Conservation (phyloP, 1,140 invertebrate genomes). For the Caenorhabditis latens region DNA sequence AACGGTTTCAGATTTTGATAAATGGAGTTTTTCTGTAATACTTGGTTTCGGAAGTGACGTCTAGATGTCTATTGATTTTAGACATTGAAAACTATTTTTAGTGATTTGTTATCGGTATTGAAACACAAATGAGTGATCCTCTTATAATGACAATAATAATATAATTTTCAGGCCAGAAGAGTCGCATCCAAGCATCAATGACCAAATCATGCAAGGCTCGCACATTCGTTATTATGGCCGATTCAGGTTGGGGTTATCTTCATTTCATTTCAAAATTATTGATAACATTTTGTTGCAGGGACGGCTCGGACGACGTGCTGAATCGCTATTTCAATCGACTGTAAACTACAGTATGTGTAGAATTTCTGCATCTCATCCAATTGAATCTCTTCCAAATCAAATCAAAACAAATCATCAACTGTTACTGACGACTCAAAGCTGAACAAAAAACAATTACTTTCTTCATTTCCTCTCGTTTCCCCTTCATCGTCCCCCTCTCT, state of each 20-base stretch:
- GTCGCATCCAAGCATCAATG: slow-evolving; percentile 36
- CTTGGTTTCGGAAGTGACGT: too few species aligned
- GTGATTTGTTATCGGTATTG: too few species aligned
- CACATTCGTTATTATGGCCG: slow-evolving; percentile 39
- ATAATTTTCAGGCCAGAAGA: slow-evolving; percentile 4
- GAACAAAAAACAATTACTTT: background rate
- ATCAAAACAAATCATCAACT: slow-evolving; percentile 16
- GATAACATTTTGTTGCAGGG: slow-evolving; percentile 29
- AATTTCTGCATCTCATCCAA: background rate
- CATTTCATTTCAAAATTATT: background rate
- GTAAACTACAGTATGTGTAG: background rate
- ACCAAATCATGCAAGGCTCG: slow-evolving; percentile 52
- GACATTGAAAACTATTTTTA: too few species aligned
- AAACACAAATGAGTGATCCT: too few species aligned
- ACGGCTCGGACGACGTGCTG: slow-evolving; percentile 47
- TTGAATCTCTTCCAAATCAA: background rate
- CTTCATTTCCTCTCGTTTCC: background rate
- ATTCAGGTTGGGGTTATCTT: slow-evolving; percentile 46
- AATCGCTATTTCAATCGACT: slow-evolving; percentile 43
- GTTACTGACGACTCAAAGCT: slow-evolving; percentile 40
- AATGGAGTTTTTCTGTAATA: too few species aligned
- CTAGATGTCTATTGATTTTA: too few species aligned
- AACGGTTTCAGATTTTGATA: too few species aligned
- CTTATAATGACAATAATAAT: background rate
- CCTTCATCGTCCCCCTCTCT: background rate